Evolutionary conservation across 2,888 invertebrate genomes (phyloP), one percentile per base, ranked within the genome.

Genomic region (Platycheirus rosarum): DNA sequence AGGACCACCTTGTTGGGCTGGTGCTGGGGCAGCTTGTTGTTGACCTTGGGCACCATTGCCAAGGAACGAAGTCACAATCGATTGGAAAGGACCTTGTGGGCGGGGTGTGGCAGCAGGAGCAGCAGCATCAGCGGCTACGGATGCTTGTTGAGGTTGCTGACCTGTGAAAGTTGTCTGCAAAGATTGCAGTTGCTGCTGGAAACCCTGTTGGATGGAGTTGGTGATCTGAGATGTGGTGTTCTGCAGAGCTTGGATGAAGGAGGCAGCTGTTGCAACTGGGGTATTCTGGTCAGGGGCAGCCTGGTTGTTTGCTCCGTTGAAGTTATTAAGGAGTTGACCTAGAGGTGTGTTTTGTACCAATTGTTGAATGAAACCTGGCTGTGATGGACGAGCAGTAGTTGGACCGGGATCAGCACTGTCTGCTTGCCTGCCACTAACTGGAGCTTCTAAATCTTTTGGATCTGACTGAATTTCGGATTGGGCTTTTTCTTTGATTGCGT

Each of bases 1-100:
- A 0, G 89, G 89, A 1, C 89, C 88, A 32, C 62, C 51, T 29
- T 71, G 85, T 26, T 84, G 87, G 57, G 84, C 86, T 0, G 86
- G 77, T 6, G 86, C 70, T 0, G 87, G 82, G 1, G 86, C 85
- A 13, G 86, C 86, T 14, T 32, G 37, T 3, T 74, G 70, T 11
- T 53, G 49, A 26, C 78, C 77, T 32, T 86, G 87, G 53, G 82
- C 85, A 26, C 85, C 85, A n/a, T 88, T 88, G 1, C 89, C 89
- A 2, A 88, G 87, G 0, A 89, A 86, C 14, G 86, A 88, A 60
- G 80, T 89, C 6, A 89, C 87, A 18, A 89, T 86, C 20, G 88
- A 86, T 60, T 89, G 89, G 11, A 89, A 86, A 37, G 89, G 89
- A 2, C 89, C 89, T 0, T 87, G 88, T 0, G 89, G 89, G 68